phyloP scores from a whole-genome alignment of 2,113 vertebrate species.

The Bettongia penicillata region DNA sequence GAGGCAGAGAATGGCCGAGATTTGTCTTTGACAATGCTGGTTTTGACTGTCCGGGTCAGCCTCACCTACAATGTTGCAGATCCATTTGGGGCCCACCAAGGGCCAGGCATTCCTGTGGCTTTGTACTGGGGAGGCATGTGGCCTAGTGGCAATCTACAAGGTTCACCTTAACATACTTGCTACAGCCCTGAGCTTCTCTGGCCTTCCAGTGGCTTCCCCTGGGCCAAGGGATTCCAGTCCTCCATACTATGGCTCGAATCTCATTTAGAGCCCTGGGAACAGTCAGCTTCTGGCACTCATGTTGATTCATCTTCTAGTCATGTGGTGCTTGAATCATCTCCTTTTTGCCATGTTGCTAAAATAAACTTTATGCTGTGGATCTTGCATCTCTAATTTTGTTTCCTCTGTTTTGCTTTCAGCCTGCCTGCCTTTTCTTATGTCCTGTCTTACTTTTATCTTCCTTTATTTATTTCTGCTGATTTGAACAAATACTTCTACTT shows the following conservation, averaged over 20 bases:
- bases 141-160: no score
- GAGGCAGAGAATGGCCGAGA: neutral
- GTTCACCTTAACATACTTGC: neutral
- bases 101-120: no score
- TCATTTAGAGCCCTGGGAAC: neutral
- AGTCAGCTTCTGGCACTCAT: neutral
- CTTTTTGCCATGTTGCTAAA: conserved; percentile 30
- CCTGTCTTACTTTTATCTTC: conserved; percentile 43
- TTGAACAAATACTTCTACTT: conserved; percentile 43
- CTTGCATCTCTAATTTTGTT: conserved; percentile 32
- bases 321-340: neutral
- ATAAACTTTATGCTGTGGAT: conserved; percentile 30
- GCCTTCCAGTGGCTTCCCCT: neutral
- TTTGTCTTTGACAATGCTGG: neutral
- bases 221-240: neutral
- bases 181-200: neutral
- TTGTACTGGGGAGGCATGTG: neutral
- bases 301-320: neutral
- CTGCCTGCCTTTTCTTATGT: conserved; percentile 41
- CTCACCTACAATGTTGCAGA: neutral
- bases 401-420: conserved; percentile 30
- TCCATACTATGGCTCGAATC: neutral
- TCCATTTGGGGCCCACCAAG: no score
- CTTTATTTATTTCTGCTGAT: conserved; percentile 49
- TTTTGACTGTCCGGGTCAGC: neutral